These are phyloP conservation scores for Meleagris gallopavo DNA, from an alignment of 2,113 vertebrate genomes.

Conservation along the genomic window DNA sequence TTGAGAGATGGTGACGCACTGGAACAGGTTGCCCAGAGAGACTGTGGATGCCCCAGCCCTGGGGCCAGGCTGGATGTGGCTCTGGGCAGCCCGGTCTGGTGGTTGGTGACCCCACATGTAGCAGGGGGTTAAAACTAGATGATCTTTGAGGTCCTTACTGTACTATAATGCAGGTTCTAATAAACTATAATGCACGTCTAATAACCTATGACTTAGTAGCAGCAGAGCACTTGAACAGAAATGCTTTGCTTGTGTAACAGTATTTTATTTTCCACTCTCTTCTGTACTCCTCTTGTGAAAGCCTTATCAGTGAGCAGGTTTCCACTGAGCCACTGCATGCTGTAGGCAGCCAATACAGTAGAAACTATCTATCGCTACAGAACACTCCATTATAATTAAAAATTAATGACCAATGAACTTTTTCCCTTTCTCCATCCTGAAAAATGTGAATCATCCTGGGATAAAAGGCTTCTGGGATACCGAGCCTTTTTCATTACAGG, in stretches of 20 bases:
- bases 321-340: neutral
- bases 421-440: neutral
- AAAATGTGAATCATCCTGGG: neutral
- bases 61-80: too few relatives aligned
- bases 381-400: slow-evolving; percentile 48
- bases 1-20: too few relatives aligned
- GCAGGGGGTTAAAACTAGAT: too few relatives aligned
- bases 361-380: neutral
- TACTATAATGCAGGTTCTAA: neutral
- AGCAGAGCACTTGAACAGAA: neutral
- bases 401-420: slow-evolving; percentile 36
- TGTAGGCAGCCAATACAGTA: neutral
- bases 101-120: too few relatives aligned
- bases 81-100: too few relatives aligned
- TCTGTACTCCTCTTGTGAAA: neutral
- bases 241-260: neutral
- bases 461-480: neutral
- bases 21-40: too few relatives aligned
- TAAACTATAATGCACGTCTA: neutral
- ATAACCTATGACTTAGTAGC: neutral
- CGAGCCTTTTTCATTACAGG: accelerated
- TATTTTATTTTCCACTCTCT: neutral
- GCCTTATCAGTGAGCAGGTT: neutral
- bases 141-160: too few relatives aligned
- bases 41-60: too few relatives aligned